Evolutionary conservation across 2,797 vertebrate species (phyloP).

Genomic region (Pantherophis vulpinus): DNA sequence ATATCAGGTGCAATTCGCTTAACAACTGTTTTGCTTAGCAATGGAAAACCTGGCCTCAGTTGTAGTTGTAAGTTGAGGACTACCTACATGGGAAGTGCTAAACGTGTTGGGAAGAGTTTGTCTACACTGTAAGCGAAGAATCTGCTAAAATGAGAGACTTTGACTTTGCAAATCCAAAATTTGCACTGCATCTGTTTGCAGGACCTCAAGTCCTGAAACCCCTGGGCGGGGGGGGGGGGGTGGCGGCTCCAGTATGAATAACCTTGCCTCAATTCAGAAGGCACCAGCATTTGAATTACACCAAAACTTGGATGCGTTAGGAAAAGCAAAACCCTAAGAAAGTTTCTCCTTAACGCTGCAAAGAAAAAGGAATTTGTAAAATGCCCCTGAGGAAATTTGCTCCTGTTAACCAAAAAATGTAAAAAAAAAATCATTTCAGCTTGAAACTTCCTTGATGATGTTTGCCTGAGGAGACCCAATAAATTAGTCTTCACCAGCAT

Average conservation of each 20-base stretch:
- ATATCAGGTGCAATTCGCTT: neutral
- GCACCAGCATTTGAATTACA: neutral
- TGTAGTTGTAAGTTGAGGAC: neutral
- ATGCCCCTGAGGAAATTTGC: neutral
- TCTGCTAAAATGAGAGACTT: neutral
- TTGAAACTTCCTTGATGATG: neutral
- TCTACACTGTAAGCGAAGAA: neutral
- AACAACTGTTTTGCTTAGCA: neutral
- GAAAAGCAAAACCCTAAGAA: no score
- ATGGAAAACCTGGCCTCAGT: neutral
- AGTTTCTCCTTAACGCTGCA: neutral
- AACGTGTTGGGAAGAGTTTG: no score
- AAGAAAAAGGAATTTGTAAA: neutral
- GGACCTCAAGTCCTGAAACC: neutral
- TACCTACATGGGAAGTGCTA: neutral
- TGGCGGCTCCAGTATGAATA: no score
- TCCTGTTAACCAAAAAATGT: neutral
- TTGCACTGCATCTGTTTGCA: neutral
- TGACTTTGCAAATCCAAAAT: neutral
- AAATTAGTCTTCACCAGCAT: neutral
- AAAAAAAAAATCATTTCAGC: neutral
- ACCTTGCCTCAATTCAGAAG: neutral
- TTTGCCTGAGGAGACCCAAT: neutral
- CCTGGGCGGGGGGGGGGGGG: no score
- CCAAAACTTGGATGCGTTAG: neutral